Conservation (phyloP, 2,888 invertebrate species). For the Litoditis marina region DNA sequence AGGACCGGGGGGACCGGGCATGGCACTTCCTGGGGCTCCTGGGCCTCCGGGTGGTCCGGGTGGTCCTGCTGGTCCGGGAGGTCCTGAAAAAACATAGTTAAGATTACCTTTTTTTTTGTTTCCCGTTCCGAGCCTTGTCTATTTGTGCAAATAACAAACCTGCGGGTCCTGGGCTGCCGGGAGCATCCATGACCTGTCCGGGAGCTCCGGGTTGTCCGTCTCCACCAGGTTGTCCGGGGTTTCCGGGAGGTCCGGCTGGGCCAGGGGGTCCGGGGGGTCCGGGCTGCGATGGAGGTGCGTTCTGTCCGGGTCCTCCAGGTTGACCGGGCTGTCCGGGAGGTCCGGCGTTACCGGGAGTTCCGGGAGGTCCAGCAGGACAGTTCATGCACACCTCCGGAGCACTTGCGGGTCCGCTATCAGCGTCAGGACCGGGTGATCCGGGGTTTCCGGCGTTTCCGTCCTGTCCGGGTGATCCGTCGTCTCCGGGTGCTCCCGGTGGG, state of each 20-base stretch:
- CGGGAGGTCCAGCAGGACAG: conserved; percentile 47
- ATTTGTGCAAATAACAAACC: conserved; percentile 4
- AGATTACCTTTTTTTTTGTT: neutral
- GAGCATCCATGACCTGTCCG: neutral
- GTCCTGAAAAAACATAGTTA: conserved; percentile 5
- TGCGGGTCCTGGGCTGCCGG: conserved; percentile 34
- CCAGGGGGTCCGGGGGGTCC: conserved; percentile 44
- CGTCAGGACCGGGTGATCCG: conserved; percentile 35
- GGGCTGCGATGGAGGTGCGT: conserved; percentile 26
- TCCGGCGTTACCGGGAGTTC: conserved; percentile 44
- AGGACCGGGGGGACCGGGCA: conserved; percentile 9
- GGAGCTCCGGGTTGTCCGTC: conserved; percentile 34
- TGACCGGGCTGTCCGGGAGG: too few relatives aligned
- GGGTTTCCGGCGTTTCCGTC: conserved; percentile 44
- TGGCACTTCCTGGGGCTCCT: conserved; percentile 15
- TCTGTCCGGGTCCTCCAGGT: conserved; percentile 28
- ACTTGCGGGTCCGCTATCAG: conserved; percentile 25
- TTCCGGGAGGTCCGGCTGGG: conserved; percentile 40
- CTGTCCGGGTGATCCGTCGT: too few relatives aligned
- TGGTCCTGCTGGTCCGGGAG: conserved; percentile 17
- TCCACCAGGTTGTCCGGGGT: conserved; percentile 38
- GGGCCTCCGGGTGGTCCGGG: conserved; percentile 13
- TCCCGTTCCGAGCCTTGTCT: too few relatives aligned
- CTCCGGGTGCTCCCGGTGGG: conserved; percentile 41
- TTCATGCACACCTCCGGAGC: conserved; percentile 42